Conservation (phyloP, 2,888 invertebrate species). For the Orthosia gothica region DNA sequence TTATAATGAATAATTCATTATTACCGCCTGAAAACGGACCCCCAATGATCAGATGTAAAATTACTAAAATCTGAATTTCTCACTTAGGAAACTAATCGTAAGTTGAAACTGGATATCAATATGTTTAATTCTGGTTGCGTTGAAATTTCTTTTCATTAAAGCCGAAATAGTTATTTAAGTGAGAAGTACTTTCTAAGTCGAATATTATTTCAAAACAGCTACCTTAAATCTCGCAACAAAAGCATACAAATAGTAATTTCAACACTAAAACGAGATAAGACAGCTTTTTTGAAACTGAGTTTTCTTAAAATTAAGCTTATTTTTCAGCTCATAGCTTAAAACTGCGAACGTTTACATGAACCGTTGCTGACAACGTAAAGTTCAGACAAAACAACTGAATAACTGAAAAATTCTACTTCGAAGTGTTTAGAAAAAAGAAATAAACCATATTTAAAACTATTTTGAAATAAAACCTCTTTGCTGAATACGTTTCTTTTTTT, state of each 20-base stretch:
- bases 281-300: conserved; percentile 38
- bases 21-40: background rate
- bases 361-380: conserved; percentile 19
- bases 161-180: background rate
- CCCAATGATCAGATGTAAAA: background rate
- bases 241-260: conserved; percentile 34
- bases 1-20: background rate
- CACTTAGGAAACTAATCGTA: too few species aligned
- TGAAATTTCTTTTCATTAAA: background rate
- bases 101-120: too few species aligned
- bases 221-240: conserved; percentile 26
- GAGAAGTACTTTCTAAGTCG: background rate
- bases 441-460: conserved; percentile 43
- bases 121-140: too few species aligned
- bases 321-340: conserved; percentile 35
- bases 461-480: conserved; percentile 29
- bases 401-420: conserved; percentile 39
- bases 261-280: conserved; percentile 41
- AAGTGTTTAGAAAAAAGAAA: conserved; percentile 27
- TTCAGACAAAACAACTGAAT: conserved; percentile 30
- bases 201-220: conserved; percentile 18
- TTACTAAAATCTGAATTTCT: background rate
- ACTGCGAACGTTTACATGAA: conserved; percentile 26
- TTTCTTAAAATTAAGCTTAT: conserved; percentile 45
- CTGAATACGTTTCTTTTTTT: conserved; percentile 25